A percentile compares a stretch with the other conserved stretches of the same genome.
phyloP scores from a whole-genome alignment of 2,888 invertebrate species.

The Cremastinae sp. region DNA sequence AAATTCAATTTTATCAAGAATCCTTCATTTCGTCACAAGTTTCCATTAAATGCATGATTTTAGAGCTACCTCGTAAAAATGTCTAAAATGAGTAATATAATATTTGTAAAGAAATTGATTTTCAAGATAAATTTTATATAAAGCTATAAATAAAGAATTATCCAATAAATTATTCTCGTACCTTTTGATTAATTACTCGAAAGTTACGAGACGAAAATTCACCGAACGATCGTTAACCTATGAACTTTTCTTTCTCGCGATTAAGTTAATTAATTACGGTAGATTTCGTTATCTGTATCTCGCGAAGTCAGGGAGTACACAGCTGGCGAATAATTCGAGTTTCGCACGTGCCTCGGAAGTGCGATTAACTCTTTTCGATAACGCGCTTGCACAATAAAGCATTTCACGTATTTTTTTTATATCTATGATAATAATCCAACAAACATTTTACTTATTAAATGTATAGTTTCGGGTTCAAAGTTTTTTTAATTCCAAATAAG shows the following conservation, averaged over 20 bases:
- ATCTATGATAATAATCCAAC: too few relatives aligned
- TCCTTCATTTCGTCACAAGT: too few relatives aligned
- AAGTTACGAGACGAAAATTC: not conserved
- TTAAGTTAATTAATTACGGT: slow-evolving; percentile 39
- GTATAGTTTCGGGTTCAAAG: too few relatives aligned
- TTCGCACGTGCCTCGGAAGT: slow-evolving; percentile 17
- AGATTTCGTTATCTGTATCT: slow-evolving; percentile 48
- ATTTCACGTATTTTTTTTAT: too few relatives aligned
- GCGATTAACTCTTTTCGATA: slow-evolving; percentile 2
- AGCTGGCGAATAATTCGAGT: slow-evolving; percentile 25
- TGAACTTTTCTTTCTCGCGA: slow-evolving; percentile 8
- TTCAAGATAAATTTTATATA: not conserved
- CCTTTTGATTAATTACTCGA: slow-evolving; percentile 17
- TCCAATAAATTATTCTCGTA: slow-evolving; percentile 20
- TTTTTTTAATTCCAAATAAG: too few relatives aligned
- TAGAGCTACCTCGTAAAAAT: not conserved
- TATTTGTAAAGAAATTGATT: not conserved
- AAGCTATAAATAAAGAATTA: not conserved
- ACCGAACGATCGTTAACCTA: slow-evolving; percentile 45
- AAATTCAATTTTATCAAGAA: too few relatives aligned
- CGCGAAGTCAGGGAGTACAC: slow-evolving; percentile 12
- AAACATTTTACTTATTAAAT: too few relatives aligned
- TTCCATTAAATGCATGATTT: not conserved
- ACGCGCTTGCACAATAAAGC: not conserved
- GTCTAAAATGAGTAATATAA: not conserved